These are phyloP conservation scores for Coregonus suidteri DNA, from an alignment of 2,797 vertebrate species.

Conservation along the genomic window DNA sequence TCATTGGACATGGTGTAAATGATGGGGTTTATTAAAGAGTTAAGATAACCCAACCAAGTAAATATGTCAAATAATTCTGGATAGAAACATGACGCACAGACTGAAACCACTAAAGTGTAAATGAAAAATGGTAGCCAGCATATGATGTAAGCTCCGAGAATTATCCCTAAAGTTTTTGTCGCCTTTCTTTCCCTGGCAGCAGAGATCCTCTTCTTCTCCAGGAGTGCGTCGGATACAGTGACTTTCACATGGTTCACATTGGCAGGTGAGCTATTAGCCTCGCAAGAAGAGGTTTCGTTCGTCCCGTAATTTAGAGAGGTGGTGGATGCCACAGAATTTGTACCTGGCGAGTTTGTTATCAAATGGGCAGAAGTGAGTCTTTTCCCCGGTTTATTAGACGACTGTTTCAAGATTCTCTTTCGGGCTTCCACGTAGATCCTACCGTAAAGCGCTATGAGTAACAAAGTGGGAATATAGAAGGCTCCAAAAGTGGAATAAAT, in stretches of 20 bases:
- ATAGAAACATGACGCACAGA: slow-evolving; percentile 83
- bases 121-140: slow-evolving; percentile 98
- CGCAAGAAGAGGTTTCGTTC: slow-evolving; percentile 79
- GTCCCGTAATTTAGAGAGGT: slow-evolving; percentile 84
- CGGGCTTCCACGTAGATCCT: slow-evolving; percentile 93
- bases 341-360: slow-evolving; percentile 82
- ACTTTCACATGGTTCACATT: slow-evolving; percentile 88
- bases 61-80: slow-evolving; percentile 91
- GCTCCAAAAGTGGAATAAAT: slow-evolving; percentile 96
- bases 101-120: slow-evolving; percentile 75
- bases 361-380: slow-evolving; percentile 88
- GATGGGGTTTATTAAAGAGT: slow-evolving; percentile 94
- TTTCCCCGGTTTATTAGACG: slow-evolving; percentile 84
- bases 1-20: slow-evolving; percentile 98
- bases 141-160: slow-evolving; percentile 93
- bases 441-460: slow-evolving; percentile 91
- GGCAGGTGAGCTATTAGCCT: slow-evolving; percentile 75
- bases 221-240: slow-evolving; percentile 89
- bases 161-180: slow-evolving; percentile 93
- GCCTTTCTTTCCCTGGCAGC: slow-evolving; percentile 92
- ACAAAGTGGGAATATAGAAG: slow-evolving; percentile 94
- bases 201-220: slow-evolving; percentile 94
- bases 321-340: slow-evolving; percentile 82
- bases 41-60: slow-evolving; percentile 96
- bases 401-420: slow-evolving; percentile 90